A percentile compares a stretch with the other conserved stretches of the same genome.
Conservation (phyloP, 1,140 invertebrate species). For the Caerostris darwini region DNA sequence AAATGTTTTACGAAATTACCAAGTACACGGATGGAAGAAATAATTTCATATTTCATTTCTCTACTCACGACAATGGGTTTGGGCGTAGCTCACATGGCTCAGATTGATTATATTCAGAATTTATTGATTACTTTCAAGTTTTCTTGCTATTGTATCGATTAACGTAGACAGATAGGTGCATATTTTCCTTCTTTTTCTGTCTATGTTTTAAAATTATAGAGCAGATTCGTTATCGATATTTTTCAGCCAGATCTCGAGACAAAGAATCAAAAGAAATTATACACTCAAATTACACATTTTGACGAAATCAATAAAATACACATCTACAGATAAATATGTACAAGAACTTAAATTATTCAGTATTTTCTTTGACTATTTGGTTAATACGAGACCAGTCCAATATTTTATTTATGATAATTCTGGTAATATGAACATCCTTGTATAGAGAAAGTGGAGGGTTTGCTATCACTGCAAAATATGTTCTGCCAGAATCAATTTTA, state of each 20-base stretch:
- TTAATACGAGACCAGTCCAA: too few species aligned
- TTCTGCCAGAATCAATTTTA: too few species aligned
- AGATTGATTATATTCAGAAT: slow-evolving; percentile 57
- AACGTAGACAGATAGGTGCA: slow-evolving; percentile 1
- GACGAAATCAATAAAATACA: too few species aligned
- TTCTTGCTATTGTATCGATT: slow-evolving; percentile 30
- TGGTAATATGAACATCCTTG: too few species aligned
- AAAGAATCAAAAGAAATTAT: too few species aligned
- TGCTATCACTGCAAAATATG: too few species aligned
- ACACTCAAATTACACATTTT: too few species aligned
- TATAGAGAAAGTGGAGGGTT: too few species aligned
- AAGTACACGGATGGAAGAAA: slow-evolving; percentile 1
- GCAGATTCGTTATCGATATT: neutral
- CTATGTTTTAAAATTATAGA: neutral
- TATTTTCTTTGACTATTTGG: too few species aligned
- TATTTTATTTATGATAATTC: too few species aligned
- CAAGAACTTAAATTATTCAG: too few species aligned
- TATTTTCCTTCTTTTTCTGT: neutral
- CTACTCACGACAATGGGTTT: slow-evolving; percentile 12
- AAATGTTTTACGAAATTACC: slow-evolving; percentile 66
- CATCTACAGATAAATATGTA: too few species aligned
- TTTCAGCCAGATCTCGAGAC: neutral
- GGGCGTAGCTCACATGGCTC: neutral
- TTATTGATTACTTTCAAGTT: slow-evolving; percentile 39
- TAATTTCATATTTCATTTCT: slow-evolving; percentile 49